These are phyloP conservation scores for Pelecanoides urinatrix DNA, from an alignment of 2,113 vertebrate species.

Conservation along the genomic window DNA sequence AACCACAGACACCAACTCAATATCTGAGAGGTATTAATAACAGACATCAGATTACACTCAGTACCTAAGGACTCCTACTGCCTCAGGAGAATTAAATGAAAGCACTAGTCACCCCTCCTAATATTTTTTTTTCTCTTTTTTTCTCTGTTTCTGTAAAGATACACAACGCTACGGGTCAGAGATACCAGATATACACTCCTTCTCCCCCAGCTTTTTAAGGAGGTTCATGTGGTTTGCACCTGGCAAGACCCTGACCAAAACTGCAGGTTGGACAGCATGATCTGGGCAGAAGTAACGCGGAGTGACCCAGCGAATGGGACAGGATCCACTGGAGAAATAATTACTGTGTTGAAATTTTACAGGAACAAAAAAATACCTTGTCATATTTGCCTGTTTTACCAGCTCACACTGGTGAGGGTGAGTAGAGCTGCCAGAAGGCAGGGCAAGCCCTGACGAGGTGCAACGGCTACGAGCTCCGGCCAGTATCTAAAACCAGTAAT, in stretches of 20 bases:
- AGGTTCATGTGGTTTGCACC: background rate
- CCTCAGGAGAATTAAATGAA: background rate
- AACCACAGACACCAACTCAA: background rate
- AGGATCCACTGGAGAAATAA: background rate
- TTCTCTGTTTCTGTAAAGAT: background rate
- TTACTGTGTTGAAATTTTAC: background rate
- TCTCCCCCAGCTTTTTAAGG: background rate
- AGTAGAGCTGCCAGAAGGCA: background rate
- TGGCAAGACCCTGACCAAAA: background rate
- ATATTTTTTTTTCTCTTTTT: background rate
- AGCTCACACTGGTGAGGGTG: background rate
- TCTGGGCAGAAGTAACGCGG: background rate
- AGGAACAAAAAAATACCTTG: background rate
- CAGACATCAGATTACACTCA: background rate
- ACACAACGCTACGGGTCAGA: background rate
- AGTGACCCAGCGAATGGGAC: background rate
- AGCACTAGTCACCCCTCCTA: background rate
- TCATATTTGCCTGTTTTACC: background rate
- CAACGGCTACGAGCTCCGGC: background rate
- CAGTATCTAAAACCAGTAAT: background rate
- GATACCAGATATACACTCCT: rapidly evolving
- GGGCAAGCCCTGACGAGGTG: background rate
- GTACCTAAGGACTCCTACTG: background rate
- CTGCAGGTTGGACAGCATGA: background rate
- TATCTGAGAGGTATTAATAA: background rate